phyloP scores from a whole-genome alignment of 2,113 vertebrate genomes.

The Engystomops pustulosus region DNA sequence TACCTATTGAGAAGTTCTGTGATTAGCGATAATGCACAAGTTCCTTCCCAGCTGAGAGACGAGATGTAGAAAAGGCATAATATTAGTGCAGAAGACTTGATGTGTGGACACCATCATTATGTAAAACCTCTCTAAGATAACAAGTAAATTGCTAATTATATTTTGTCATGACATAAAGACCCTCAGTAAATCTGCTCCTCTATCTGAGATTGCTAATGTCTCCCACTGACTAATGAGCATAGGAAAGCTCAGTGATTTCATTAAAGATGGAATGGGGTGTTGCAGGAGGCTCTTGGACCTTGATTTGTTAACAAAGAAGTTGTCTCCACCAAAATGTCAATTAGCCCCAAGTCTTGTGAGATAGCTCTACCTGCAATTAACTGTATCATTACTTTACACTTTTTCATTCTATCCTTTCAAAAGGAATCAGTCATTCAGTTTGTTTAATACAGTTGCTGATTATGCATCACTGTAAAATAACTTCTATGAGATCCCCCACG shows the following conservation, averaged over 20 bases:
- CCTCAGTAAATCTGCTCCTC: background rate
- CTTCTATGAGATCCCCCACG: too few species aligned
- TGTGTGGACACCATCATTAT: background rate
- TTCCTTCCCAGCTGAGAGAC: background rate
- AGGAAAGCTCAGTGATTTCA: slow-evolving; percentile 19
- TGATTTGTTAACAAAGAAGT: background rate
- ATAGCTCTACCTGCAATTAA: background rate
- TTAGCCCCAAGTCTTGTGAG: slow-evolving; percentile 26
- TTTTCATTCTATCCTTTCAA: background rate
- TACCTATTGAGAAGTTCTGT: background rate
- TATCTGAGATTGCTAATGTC: background rate
- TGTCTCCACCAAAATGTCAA: slow-evolving; percentile 23
- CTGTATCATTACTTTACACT: background rate
- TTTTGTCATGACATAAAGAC: background rate
- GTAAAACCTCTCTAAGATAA: background rate
- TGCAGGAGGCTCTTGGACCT: slow-evolving; percentile 12
- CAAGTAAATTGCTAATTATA: slow-evolving; percentile 2
- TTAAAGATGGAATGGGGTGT: background rate
- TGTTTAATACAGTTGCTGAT: too few species aligned
- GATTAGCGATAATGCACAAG: background rate
- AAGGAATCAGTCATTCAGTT: too few species aligned
- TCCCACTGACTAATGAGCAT: slow-evolving; percentile 15
- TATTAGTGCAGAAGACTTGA: background rate
- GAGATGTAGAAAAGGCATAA: background rate
- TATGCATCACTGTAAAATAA: too few species aligned